These are phyloP conservation scores for Nannoperca obscura DNA, from an alignment of 2,797 vertebrate species.

Conservation along the genomic window DNA sequence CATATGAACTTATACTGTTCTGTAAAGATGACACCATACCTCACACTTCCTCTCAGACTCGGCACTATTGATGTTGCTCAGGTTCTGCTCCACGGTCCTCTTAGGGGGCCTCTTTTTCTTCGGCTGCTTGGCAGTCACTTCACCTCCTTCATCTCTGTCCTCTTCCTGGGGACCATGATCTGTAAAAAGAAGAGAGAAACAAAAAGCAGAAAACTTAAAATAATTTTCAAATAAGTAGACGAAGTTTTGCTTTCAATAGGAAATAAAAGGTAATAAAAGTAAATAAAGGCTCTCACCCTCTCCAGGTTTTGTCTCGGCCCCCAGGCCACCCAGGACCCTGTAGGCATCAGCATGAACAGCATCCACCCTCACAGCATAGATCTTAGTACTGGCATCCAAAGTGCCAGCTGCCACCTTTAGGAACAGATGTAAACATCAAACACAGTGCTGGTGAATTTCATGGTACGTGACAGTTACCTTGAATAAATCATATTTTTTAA, in stretches of 20 bases:
- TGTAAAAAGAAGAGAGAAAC: slow-evolving; percentile 6
- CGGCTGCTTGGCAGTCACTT: slow-evolving; percentile 74
- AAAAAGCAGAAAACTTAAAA: background rate
- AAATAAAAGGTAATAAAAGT: too few relatives aligned
- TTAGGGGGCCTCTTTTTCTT: slow-evolving; percentile 89
- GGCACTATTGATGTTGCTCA: slow-evolving; percentile 90
- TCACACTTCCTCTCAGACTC: slow-evolving; percentile 87
- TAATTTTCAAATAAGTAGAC: background rate
- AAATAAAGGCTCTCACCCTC: slow-evolving; percentile 70
- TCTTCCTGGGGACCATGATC: slow-evolving; percentile 61
- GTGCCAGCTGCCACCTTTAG: slow-evolving; percentile 93
- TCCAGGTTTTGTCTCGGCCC: slow-evolving; percentile 83
- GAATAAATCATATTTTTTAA: background rate
- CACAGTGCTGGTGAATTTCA: background rate
- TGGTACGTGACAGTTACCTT: too few relatives aligned
- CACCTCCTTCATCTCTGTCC: slow-evolving; percentile 44
- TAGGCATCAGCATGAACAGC: slow-evolving; percentile 93
- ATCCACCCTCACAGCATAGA: slow-evolving; percentile 96
- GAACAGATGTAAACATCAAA: background rate
- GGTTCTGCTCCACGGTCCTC: slow-evolving; percentile 93
- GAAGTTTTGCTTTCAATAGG: background rate
- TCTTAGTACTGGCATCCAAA: slow-evolving; percentile 96
- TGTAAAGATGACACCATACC: slow-evolving; percentile 76
- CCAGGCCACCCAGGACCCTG: slow-evolving; percentile 91
- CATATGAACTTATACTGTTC: background rate